Conservation (phyloP, 2,113 vertebrate genomes). For the Grallaria varia region DNA sequence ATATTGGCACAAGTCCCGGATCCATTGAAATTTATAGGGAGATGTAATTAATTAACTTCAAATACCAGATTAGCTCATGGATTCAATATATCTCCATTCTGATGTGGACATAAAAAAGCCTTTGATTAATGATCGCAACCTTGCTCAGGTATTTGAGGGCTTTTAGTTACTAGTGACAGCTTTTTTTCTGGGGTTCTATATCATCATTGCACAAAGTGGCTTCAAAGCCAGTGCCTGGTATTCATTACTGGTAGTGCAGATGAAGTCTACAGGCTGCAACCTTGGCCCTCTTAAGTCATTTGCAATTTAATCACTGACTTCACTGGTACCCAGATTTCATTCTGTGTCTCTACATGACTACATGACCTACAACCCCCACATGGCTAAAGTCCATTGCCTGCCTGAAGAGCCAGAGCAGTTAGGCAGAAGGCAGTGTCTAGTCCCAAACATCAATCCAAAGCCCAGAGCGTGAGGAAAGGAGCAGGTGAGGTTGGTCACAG, state of each 20-base stretch:
- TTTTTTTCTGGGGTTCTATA: constrained; percentile 10
- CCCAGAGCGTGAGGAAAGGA: not conserved
- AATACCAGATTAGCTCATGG: constrained; percentile 39
- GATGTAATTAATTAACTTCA: constrained; percentile 45
- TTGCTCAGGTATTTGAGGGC: constrained; percentile 15
- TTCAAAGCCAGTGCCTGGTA: constrained; percentile 13
- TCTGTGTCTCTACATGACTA: no score
- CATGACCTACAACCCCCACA: no score
- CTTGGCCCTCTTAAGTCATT: not conserved
- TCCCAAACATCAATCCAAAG: not conserved
- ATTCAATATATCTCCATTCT: constrained; percentile 14
- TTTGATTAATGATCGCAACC: constrained; percentile 33
- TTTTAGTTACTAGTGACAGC: not conserved
- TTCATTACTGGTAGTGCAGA: not conserved
- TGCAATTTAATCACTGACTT: not conserved
- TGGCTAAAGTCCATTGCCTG: not conserved
- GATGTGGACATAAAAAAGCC: not conserved
- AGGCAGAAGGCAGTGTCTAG: not conserved
- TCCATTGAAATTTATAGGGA: constrained; percentile 27
- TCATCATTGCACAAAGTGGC: not conserved
- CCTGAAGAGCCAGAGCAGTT: not conserved
- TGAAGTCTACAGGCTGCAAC: not conserved
- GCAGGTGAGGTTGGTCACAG: not conserved
- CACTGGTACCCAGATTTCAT: not conserved
- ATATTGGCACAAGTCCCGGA: constrained; percentile 20